Conservation (phyloP, 2,113 vertebrate genomes). For the Oophaga pumilio region DNA sequence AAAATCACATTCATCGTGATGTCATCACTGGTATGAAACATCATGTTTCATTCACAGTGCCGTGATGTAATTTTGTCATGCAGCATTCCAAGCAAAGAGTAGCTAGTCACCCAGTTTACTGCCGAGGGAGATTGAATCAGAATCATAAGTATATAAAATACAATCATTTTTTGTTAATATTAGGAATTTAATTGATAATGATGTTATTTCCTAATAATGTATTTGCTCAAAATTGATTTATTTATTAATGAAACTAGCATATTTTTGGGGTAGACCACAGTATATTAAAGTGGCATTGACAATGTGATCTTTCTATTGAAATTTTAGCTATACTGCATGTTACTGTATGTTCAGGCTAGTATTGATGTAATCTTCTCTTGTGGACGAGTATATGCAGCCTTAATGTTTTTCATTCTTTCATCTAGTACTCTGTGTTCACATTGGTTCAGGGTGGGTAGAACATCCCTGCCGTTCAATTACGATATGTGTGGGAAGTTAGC, state of each 20-base stretch:
- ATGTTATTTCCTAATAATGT: background rate
- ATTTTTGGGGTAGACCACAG: background rate
- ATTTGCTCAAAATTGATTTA: background rate
- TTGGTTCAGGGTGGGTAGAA: background rate
- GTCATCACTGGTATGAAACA: too few species aligned
- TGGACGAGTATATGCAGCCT: background rate
- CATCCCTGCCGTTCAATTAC: conserved; percentile 42
- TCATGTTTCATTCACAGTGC: too few species aligned
- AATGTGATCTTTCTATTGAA: background rate
- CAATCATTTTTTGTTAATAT: too few species aligned
- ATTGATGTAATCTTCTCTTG: background rate
- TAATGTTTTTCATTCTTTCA: conserved; percentile 10
- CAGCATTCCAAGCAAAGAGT: too few species aligned
- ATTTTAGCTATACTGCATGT: background rate
- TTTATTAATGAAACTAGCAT: background rate
- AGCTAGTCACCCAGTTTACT: too few species aligned
- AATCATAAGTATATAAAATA: too few species aligned
- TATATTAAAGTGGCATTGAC: background rate
- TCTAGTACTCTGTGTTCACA: conserved; percentile 10
- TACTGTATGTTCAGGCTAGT: background rate
- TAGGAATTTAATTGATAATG: background rate
- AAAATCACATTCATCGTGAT: too few species aligned
- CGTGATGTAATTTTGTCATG: too few species aligned
- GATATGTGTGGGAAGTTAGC: conserved; percentile 25
- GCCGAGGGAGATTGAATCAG: too few species aligned